Conservation (phyloP, 1,140 invertebrate genomes). For the Ceratina australensis region DNA sequence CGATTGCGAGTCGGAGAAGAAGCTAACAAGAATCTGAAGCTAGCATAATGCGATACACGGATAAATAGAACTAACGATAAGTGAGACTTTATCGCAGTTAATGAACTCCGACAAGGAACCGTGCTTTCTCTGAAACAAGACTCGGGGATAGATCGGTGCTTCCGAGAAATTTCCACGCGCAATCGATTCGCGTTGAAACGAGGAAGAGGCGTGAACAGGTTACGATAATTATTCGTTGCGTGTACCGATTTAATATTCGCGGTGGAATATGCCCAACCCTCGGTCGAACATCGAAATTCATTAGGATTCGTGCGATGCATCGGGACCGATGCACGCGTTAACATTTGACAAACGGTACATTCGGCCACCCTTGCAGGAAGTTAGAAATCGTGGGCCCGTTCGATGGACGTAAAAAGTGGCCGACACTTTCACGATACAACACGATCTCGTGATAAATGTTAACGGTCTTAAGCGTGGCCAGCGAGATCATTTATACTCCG, state of each 20-base stretch:
- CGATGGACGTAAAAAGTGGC: neutral
- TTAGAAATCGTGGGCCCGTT: slow-evolving; percentile 5
- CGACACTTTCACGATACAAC: neutral
- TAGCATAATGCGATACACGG: neutral
- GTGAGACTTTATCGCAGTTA: slow-evolving; percentile 6
- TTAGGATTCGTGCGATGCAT: slow-evolving; percentile 44
- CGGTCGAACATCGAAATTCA: slow-evolving; percentile 21
- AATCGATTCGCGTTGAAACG: neutral
- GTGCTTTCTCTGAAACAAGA: neutral
- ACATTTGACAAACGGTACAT: slow-evolving; percentile 49
- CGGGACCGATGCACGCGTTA: slow-evolving; percentile 28
- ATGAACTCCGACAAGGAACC: slow-evolving; percentile 14
- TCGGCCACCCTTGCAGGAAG: slow-evolving; percentile 17
- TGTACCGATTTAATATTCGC: slow-evolving; percentile 35
- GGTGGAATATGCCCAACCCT: slow-evolving; percentile 41
- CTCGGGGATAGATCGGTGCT: neutral
- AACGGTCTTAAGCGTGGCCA: too few species aligned
- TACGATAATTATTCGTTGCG: slow-evolving; percentile 23
- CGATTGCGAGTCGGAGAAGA: neutral
- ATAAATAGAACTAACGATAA: slow-evolving; percentile 10
- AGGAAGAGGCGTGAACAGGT: neutral
- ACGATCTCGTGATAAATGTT: neutral
- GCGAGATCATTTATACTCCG: too few species aligned
- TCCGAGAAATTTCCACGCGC: neutral
- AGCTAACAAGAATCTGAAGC: neutral